Evolutionary conservation across 2,888 invertebrate species (phyloP), one percentile per base, ranked within the genome.

Genomic region (Eueremaeus valkanovi): DNA sequence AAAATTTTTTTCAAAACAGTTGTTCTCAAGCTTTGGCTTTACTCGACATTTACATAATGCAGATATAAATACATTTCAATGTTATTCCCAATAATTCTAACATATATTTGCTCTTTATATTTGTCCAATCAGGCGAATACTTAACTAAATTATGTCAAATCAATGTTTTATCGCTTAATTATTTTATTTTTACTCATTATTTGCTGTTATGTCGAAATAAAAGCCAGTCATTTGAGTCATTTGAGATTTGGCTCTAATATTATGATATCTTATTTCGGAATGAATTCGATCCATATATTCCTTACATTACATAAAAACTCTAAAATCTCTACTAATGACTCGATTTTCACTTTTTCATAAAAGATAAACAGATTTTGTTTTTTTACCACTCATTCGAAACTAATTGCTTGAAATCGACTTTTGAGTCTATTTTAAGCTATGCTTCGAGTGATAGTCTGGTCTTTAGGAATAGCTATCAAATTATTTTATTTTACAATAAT

Each of bases 401-500:
- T 45, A 18, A 45, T 45, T 45, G 45, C 18, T 13, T 45, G 11
- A 11, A 45, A 18, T 45, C 18, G 11, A 45, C 9, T 11, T 45
- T 45, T 18, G 18, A 11, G 6, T 45, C 45, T 45, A 45, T 45
- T 45, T 51, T 51, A 8, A 16, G 5, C 51, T 51, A n/a, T 24
- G 1, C 21, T 51, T 21, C 11, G 8, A 40, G 40, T 24, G 21
- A 21, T 51, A 51, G 8, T 16, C 45, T 45, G 45, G n/a, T n/a
- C n/a, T n/a, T 45, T 36, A 45, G 11, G 45, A 51, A 51, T 51
- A 21, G 51, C n/a, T 13, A 27, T 45, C 13, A 55, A 55, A 51
- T 27, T 55, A 55, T 55, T 13, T 3, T 27, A 55, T 55, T 55
- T 55, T 55, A 9, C 86, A 88, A n/a, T n/a, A n/a, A n/a, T 84